These are phyloP conservation scores for Eupithecia tripunctaria DNA, from an alignment of 2,888 invertebrate genomes.

Conservation along the genomic window DNA sequence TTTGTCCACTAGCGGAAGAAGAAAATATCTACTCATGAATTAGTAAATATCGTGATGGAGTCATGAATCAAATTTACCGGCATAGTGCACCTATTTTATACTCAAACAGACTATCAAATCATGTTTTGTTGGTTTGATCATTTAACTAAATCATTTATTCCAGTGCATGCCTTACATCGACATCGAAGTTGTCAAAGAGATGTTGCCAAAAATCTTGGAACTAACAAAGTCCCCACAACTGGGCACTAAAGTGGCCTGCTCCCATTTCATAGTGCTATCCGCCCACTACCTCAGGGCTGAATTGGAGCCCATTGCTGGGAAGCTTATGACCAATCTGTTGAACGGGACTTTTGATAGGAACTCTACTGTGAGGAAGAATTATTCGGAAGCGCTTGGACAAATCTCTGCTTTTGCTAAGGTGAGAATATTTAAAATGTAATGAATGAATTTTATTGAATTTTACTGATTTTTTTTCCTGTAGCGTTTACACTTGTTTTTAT, in stretches of 20 bases:
- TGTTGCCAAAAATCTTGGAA: constrained; percentile 92
- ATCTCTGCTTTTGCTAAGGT: constrained; percentile 92
- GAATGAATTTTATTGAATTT: too few species aligned
- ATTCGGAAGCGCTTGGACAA: constrained; percentile 93
- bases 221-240: constrained; percentile 92
- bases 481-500: too few species aligned
- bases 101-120: too few species aligned
- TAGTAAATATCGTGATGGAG: too few species aligned
- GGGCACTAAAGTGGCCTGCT: constrained; percentile 92
- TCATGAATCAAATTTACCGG: too few species aligned
- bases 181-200: constrained; percentile 89
- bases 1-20: too few species aligned
- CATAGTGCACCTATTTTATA: too few species aligned
- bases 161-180: constrained; percentile 90
- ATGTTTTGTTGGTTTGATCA: too few species aligned
- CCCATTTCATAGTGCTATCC: constrained; percentile 90
- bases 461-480: too few species aligned
- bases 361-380: constrained; percentile 91
- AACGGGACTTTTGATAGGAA: constrained; percentile 94
- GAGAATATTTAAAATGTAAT: constrained; percentile 10
- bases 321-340: constrained; percentile 85
- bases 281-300: constrained; percentile 82
- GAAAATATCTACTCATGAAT: too few species aligned
- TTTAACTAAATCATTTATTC: not conserved
- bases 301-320: constrained; percentile 84